Base-by-base conservation (phyloP, 2,888 invertebrate genomes). In the Pterobdella sp. region DNA sequence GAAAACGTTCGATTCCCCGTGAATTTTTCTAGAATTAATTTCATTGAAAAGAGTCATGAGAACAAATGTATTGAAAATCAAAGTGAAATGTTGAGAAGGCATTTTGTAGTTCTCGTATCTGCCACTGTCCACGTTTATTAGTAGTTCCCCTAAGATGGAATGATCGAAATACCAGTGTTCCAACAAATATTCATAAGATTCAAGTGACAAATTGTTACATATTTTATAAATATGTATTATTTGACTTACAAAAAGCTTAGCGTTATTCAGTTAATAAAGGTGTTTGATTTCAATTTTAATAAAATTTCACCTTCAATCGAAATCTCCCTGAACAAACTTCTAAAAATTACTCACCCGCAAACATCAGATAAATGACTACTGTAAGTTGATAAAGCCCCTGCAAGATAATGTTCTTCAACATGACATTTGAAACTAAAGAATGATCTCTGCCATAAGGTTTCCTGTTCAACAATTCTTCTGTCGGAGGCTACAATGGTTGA, bases 11-110 rank as follows among this genome's bases (percentile, higher is more conserved):
- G 98, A 88, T 87, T 99, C 96, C 77, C 97, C 97, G 86, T 98
- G 98, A 82, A 98, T 98, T 88, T 98, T 98, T 81, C 98, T 88
- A 77, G 97, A 96, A 87, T 99, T 98, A 85, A 98, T 93, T 88
- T 99, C 98, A 88, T 99, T 98, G 88, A 97, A 98, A 78, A 98
- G 88, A 22, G 98, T 98, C 98, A 98, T 99, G 94, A 99, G 93
- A 78, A 98, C 98, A 87, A 98, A 98, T 42, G 96, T 92, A 87
- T 99, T 98, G 88, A 99, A 99, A 84, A 98, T 97, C 83, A 98
- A 91, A 73, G 98, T 99, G 87, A 97, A 98, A 87, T 98, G 98
- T 86, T 93, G 91, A 63, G 93, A 90, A 76, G 91, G 91, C 73
- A 90, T 86, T 80, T 88, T 89, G 49, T 90, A 85, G 75, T 66